phyloP scores from a whole-genome alignment of 2,797 vertebrate genomes.

The Poeciliopsis infans region DNA sequence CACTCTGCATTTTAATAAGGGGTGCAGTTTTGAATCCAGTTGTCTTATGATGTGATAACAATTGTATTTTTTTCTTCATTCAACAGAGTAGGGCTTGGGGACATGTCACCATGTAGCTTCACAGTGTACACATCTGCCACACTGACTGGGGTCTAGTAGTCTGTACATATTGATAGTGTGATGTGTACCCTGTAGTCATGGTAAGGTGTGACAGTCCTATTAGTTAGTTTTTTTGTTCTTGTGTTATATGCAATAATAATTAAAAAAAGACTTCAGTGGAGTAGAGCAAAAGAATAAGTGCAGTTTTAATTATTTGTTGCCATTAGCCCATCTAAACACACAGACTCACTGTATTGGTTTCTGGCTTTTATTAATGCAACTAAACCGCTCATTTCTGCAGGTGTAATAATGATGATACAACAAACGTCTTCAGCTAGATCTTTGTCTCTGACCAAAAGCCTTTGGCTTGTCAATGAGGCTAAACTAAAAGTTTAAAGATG shows the following conservation, averaged over 20 bases:
- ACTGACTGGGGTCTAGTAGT: slow-evolving; percentile 20
- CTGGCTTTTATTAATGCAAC: neutral
- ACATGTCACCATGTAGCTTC: slow-evolving; percentile 26
- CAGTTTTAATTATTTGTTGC: neutral
- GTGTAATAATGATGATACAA: neutral
- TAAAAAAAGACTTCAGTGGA: neutral
- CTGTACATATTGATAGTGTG: slow-evolving; percentile 11
- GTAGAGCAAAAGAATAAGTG: neutral
- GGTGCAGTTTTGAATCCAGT: slow-evolving; percentile 51
- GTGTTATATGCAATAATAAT: no score
- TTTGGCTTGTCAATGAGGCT: neutral
- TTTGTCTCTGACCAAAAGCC: neutral
- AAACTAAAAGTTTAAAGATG: neutral
- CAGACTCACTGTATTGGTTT: neutral
- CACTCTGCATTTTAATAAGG: slow-evolving; percentile 62
- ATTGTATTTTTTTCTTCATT: slow-evolving; percentile 25
- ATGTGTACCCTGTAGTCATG: slow-evolving; percentile 11
- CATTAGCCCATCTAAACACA: neutral
- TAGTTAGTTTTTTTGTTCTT: neutral
- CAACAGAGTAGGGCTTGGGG: neutral
- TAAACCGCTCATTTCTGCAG: neutral
- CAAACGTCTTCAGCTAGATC: neutral
- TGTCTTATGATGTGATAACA: slow-evolving; percentile 49
- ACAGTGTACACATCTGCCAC: slow-evolving; percentile 19
- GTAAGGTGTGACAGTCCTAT: neutral